These are phyloP conservation scores for Reticulitermes speratus DNA, from an alignment of 1,140 invertebrate genomes.

Conservation along the genomic window DNA sequence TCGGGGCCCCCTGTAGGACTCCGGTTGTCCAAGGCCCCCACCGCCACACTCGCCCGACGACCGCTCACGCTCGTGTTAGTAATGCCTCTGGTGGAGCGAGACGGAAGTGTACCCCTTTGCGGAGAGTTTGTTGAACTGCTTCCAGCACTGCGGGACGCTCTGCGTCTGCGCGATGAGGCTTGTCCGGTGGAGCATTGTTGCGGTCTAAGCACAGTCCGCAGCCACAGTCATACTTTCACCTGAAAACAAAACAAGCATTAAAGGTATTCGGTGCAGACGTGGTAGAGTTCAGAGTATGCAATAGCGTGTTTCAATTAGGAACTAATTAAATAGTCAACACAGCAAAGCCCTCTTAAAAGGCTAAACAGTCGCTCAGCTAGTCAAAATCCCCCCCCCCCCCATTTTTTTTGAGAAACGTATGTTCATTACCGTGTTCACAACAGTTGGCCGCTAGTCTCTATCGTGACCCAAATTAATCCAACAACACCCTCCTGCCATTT, in stretches of 20 bases:
- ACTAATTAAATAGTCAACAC: not conserved
- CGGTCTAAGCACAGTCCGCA: no score
- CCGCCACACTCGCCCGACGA: not conserved
- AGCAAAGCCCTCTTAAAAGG: not conserved
- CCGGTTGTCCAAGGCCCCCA: not conserved
- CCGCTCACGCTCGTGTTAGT: not conserved
- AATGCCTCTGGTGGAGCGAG: not conserved
- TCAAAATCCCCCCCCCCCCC: no score
- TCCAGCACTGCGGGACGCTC: not conserved
- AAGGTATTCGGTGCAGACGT: not conserved
- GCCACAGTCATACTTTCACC: not conserved
- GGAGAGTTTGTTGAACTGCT: not conserved
- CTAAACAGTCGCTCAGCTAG: not conserved
- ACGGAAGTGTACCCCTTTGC: not conserved
- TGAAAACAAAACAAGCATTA: not conserved
- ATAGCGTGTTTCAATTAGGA: not conserved
- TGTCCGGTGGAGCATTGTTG: conserved; percentile 2
- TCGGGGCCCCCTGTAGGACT: not conserved
- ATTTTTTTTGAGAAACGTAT: no score
- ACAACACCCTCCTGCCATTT: no score
- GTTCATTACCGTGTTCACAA: no score
- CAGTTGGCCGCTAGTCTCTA: no score
- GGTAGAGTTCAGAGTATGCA: not conserved
- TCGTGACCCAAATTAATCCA: no score
- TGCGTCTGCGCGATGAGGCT: not conserved